Evolutionary conservation across 2,888 invertebrate species (phyloP).

Genomic region (Chymomyza procnemis): DNA sequence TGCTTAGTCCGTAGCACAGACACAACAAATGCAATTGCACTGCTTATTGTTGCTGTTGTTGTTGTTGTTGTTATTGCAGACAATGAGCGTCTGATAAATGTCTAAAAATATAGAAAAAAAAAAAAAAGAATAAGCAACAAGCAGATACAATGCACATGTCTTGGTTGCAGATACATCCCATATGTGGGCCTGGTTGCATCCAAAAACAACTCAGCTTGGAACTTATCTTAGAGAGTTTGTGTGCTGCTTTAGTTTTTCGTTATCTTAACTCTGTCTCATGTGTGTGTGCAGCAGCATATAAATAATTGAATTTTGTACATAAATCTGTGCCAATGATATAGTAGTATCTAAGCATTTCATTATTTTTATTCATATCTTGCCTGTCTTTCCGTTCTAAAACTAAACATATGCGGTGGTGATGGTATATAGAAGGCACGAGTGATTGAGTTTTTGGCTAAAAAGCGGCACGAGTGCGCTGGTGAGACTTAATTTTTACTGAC

Average conservation of each 20-base stretch:
- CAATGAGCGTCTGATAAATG: slow-evolving; percentile 53
- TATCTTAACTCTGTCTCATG: not conserved
- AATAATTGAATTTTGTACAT: slow-evolving; percentile 14
- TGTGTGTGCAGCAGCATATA: not conserved
- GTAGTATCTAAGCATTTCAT: not conserved
- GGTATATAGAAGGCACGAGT: not conserved
- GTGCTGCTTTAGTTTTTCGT: not conserved
- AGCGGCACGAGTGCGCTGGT: no score
- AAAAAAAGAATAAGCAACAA: not conserved
- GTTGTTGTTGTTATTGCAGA: slow-evolving; percentile 24
- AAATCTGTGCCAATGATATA: not conserved
- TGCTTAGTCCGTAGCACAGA: slow-evolving; percentile 38
- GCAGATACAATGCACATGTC: not conserved
- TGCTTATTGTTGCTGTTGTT: slow-evolving; percentile 18
- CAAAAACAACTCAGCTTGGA: not conserved
- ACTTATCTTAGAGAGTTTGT: not conserved
- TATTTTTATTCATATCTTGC: not conserved
- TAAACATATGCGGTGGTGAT: not conserved
- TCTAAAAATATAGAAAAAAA: slow-evolving; percentile 56
- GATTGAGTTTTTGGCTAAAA: not conserved
- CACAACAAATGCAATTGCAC: slow-evolving; percentile 48
- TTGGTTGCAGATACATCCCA: not conserved
- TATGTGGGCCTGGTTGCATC: not conserved
- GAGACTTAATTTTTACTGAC: no score
- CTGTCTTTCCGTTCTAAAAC: not conserved